Evolutionary conservation across 2,113 vertebrate species (phyloP).

Genomic region (Propithecus coquereli): DNA sequence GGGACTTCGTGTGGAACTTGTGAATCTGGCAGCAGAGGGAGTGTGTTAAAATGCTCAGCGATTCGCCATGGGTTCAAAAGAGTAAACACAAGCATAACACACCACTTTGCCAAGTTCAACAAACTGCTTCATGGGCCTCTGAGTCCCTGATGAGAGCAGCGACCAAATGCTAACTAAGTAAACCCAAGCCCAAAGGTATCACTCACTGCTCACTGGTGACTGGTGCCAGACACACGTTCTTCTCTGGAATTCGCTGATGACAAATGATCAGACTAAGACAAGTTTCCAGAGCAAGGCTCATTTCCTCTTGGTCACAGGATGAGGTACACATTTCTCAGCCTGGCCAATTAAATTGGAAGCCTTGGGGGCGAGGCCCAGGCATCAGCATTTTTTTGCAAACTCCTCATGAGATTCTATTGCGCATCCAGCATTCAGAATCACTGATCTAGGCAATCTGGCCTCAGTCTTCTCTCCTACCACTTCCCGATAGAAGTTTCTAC

Average conservation of each 20-base stretch:
- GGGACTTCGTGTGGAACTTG: slow-evolving; percentile 13
- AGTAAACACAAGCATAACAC: background rate
- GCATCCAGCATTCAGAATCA: background rate
- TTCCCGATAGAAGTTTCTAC: background rate
- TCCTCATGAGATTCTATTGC: background rate
- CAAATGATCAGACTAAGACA: background rate
- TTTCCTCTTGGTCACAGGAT: background rate
- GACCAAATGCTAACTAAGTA: slow-evolving; percentile 24
- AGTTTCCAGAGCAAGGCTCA: background rate
- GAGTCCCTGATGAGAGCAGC: slow-evolving; percentile 25
- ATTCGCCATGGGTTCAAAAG: background rate
- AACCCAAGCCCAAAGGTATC: background rate
- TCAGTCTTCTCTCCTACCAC: background rate
- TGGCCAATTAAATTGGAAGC: background rate
- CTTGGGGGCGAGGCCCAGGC: background rate
- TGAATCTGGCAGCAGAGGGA: background rate
- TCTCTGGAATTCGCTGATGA: background rate
- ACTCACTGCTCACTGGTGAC: background rate
- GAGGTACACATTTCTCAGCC: background rate
- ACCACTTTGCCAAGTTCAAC: slow-evolving; percentile 45
- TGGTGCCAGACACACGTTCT: background rate
- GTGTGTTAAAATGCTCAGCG: background rate
- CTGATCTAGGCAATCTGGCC: background rate
- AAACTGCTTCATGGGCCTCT: slow-evolving; percentile 32
- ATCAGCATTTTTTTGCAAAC: background rate